Base-by-base conservation (phyloP, 1,140 invertebrate species). In the Apocrypta bakeri region DNA sequence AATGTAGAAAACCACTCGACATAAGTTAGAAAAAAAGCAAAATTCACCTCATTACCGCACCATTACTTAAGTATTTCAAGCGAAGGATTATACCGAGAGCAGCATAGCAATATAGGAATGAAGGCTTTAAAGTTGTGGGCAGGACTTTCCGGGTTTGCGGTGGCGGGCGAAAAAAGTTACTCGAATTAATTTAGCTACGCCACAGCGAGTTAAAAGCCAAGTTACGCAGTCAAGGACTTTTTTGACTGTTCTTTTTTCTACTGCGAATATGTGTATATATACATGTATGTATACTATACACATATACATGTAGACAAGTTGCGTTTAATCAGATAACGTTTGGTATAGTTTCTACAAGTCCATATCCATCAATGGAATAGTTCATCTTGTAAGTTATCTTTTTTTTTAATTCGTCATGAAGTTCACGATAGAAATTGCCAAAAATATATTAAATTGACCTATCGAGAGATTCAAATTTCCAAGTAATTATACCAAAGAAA, bases 51-150 rank as follows among this genome's bases (percentile, higher is more conserved):
- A 56, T 56, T 21, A 56, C 48, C 48, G 48, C 21, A 17, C 48
- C 48, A 56, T 56, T 56, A 56, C 48, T 56, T 21, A n/a, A 56
- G 48, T 56, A 56, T 21, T 56, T 56, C 48, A 56, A n/a, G 48
- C n/a, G 64, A 66, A 66, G 27, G 64, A 66, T 66, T 66, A 66
- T 12, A 11, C 64, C 9, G 17, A 25, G 25, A 56, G 48, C 48
- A 7, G 48, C 21, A 17, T 1, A 17, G 42, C 48, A n/a, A 21
- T n/a, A n/a, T 37, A 37, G 9, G 33, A 9, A 21, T 2, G 21
- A 56, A 56, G 48, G 48, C 48, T 56, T 56, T 56, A 66, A 66
- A 66, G 64, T 66, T 66, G 48, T 1, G 48, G 48, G 48, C 48
- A 56, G 48, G 48, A 56, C 48, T 56, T 56, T 56, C n/a, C 48